phyloP scores from a whole-genome alignment of 2,888 invertebrate genomes.

The Laothoe populi region DNA sequence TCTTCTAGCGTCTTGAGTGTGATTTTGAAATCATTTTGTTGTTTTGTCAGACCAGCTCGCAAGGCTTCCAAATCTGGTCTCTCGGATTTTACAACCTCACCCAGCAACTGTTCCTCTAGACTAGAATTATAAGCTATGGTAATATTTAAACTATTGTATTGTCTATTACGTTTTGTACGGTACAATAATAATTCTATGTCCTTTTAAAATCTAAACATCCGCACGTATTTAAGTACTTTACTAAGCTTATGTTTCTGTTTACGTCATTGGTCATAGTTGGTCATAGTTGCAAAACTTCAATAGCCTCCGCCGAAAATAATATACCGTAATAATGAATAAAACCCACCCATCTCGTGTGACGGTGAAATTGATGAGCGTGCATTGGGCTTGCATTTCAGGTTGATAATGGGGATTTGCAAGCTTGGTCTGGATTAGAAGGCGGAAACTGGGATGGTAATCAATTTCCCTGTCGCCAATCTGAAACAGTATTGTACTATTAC shows the following conservation, averaged over 20 bases:
- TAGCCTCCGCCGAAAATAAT: background rate
- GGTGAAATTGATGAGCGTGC: conserved; percentile 97
- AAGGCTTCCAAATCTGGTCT: conserved; percentile 94
- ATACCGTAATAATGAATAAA: conserved; percentile 3
- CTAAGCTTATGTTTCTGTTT: too few relatives aligned
- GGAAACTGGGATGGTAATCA: conserved; percentile 93
- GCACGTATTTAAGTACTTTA: too few relatives aligned
- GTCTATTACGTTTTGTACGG: too few relatives aligned
- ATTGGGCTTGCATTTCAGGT: conserved; percentile 98
- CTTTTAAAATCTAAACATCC: too few relatives aligned
- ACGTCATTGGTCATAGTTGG: too few relatives aligned
- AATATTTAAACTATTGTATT: too few relatives aligned
- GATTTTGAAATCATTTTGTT: conserved; percentile 97
- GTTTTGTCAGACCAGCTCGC: conserved; percentile 93
- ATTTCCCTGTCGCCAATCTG: conserved; percentile 97
- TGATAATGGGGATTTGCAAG: conserved; percentile 98
- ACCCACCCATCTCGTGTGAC: conserved; percentile 93
- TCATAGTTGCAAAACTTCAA: too few relatives aligned
- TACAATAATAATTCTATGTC: too few relatives aligned
- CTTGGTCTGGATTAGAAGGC: conserved; percentile 95
- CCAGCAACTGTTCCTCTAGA: conserved; percentile 95
- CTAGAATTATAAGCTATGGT: conserved; percentile 50
- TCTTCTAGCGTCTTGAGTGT: conserved; percentile 96
- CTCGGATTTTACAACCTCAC: conserved; percentile 96
- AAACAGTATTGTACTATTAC: conserved; percentile 59